Percentiles rank a stretch among this genome's conserved stretches.
phyloP scores from a whole-genome alignment of 2,113 vertebrate species.

The Sorex araneus region DNA sequence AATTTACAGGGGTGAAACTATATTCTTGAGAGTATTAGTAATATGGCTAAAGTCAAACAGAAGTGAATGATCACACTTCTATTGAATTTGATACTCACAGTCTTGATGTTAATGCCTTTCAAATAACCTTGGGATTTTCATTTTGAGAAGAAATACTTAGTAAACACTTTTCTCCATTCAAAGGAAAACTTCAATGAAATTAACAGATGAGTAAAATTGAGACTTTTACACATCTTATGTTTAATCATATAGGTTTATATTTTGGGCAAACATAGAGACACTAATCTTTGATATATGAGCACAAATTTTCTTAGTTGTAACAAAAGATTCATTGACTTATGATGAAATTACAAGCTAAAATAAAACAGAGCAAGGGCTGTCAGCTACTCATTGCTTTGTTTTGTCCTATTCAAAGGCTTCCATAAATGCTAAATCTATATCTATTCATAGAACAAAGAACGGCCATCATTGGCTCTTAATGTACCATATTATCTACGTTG shows the following conservation, averaged over 20 bases:
- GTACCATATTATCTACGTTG: constrained; percentile 81
- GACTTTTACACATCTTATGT: not conserved
- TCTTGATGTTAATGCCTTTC: not conserved
- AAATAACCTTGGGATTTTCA: not conserved
- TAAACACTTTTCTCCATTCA: not conserved
- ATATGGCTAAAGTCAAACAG: constrained; percentile 14
- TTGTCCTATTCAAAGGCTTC: constrained; percentile 78
- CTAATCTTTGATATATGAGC: constrained; percentile 2
- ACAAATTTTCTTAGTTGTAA: constrained; percentile 32
- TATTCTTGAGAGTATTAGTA: not conserved
- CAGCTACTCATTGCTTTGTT: constrained; percentile 70
- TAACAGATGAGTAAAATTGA: constrained; percentile 8
- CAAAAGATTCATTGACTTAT: constrained; percentile 36
- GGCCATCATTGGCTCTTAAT: constrained; percentile 78
- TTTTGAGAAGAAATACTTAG: not conserved
- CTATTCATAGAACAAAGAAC: constrained; percentile 86
- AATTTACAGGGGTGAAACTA: not conserved
- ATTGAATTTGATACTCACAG: not conserved
- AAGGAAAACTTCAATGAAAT: constrained; percentile 17
- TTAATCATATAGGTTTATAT: not conserved
- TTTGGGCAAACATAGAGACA: constrained; percentile 26
- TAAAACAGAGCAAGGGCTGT: constrained; percentile 43
- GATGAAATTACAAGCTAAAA: constrained; percentile 69
- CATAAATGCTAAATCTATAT: constrained; percentile 84
- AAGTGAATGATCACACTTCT: not conserved